A percentile compares a stretch with the other conserved stretches of the same genome.
Conservation (phyloP, 2,888 invertebrate genomes). For the Lasiommata megera region DNA sequence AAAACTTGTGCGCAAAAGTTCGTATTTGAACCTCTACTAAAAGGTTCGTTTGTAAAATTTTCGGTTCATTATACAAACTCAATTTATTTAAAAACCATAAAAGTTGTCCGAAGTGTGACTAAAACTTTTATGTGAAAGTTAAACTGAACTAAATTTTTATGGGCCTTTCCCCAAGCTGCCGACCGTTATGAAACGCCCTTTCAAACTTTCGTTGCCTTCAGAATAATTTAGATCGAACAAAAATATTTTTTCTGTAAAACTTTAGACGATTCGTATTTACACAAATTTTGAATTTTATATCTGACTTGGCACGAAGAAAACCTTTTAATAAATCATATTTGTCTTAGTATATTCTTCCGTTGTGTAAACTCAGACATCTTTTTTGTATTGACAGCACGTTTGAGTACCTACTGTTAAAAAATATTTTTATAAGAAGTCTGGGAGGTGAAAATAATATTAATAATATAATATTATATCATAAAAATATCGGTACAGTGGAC, state of each 20-base stretch:
- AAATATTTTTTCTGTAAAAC: constrained; percentile 1
- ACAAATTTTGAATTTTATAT: constrained; percentile 1
- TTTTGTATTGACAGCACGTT: not conserved
- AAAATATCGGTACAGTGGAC: too few species aligned
- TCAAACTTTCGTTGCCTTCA: not conserved
- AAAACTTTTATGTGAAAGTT: constrained; percentile 8
- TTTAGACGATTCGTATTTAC: constrained; percentile 1
- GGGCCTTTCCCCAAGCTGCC: not conserved
- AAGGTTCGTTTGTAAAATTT: not conserved
- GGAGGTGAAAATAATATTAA: too few species aligned
- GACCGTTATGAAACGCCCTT: not conserved
- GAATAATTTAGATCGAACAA: not conserved
- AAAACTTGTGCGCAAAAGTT: not conserved
- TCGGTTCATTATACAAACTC: not conserved
- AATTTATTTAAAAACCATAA: not conserved
- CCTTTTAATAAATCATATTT: not conserved
- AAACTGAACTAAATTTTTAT: not conserved
- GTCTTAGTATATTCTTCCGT: not conserved
- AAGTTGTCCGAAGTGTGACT: not conserved
- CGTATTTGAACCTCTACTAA: not conserved
- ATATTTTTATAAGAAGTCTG: too few species aligned
- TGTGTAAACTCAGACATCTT: not conserved
- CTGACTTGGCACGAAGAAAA: not conserved
- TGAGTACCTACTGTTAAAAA: too few species aligned
- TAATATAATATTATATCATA: too few species aligned